Base-by-base conservation (phyloP, 2,888 invertebrate species). In the Luffia ferchaultella region DNA sequence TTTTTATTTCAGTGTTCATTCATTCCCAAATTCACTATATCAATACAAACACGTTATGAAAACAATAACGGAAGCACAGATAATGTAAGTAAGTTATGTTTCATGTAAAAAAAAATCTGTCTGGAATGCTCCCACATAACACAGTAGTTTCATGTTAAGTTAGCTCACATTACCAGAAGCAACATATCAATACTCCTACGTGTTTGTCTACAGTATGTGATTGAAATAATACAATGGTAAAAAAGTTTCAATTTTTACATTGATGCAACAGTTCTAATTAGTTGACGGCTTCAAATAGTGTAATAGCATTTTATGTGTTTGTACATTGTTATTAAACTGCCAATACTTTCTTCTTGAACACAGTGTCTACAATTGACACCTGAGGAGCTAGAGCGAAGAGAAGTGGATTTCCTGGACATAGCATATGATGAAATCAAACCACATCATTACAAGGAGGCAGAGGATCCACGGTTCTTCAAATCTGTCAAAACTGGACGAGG, bases 41-140 rank as follows among this genome's bases (percentile, higher is more conserved):
- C 90, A 49, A 96, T 97, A 57, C 91, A 93, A 76, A 96, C 96
- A 18, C 89, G 90, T 65, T 97, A 95, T 79, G 95, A 96, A 78
- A 88, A 96, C 68, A 95, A 96, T 70, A 91, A 90, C 77, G 96
- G 96, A 17, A 87, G 88, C 42, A 90, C 90, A 52, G 94, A 96
- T 66, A 96, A 96, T 86, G 96, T 96, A 86, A 89, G 89, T 83
- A 19, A 41, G 46, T n/a, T 46, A 46, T n/a, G 15, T 5, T 40
- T 40, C 41, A 18, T 20, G n/a, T 18, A 45, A 50, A 16, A 5
- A 7, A 7, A 18, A 45, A 18, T 45, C 9, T 9, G 19, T 40
- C 40, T 12, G 9, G 15, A 40, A 40, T 40, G 15, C 15, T n/a
- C n/a, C n/a, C n/a, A n/a, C n/a, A n/a, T n/a, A n/a, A 12, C 40